These are phyloP conservation scores for Stenichneumon culpator DNA, from an alignment of 2,888 invertebrate genomes.

Conservation along the genomic window DNA sequence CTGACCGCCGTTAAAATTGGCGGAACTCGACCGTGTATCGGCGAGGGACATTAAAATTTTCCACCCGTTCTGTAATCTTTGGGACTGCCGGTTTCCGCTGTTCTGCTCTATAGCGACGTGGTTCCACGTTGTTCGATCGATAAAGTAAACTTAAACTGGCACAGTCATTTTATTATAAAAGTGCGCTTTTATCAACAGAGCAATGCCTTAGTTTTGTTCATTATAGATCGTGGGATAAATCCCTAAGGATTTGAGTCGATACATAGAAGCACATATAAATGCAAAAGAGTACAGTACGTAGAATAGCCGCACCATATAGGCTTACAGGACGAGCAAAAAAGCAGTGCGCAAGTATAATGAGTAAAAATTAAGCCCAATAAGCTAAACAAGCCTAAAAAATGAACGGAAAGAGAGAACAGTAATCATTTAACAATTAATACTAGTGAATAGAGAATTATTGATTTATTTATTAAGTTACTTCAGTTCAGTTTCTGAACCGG, in stretches of 20 bases:
- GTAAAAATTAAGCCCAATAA: too few species aligned
- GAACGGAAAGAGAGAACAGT: too few species aligned
- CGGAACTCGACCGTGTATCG: neutral
- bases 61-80: neutral
- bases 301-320: neutral
- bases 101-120: neutral
- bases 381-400: too few species aligned
- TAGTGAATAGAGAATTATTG: too few species aligned
- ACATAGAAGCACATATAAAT: neutral
- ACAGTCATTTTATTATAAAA: too few species aligned
- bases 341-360: neutral
- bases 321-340: neutral
- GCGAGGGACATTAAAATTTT: neutral
- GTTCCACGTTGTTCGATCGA: too few species aligned
- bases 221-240: neutral
- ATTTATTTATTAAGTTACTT: too few species aligned
- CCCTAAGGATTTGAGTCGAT: neutral
- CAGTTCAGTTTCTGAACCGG: too few species aligned
- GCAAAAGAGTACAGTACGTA: neutral
- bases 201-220: neutral
- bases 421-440: too few species aligned
- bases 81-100: neutral
- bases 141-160: too few species aligned
- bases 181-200: too few species aligned
- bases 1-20: slow-evolving; percentile 1